Evolutionary conservation across 2,888 invertebrate species (phyloP), one percentile per base, ranked within the genome.

Genomic region (Andrena marginata): DNA sequence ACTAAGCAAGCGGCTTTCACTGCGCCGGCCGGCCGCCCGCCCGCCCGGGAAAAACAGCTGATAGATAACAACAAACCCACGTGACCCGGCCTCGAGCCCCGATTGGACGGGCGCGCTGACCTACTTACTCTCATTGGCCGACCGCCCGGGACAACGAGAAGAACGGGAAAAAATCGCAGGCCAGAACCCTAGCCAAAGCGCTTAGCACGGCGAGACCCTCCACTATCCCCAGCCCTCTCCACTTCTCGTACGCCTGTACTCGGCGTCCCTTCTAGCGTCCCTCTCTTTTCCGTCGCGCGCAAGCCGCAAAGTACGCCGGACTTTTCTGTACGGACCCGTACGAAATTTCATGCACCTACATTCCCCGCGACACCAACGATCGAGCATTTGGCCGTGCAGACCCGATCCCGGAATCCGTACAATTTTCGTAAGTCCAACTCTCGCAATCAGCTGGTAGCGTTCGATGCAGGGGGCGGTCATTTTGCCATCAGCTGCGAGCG

Each of bases 11-110:
- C 91, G 92, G 92, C 93, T 93, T 93, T 92, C 93, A 92, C 93
- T 91, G 92, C 91, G 92, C 92, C 92, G 91, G 92, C 92, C 92
- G 93, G 92, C 91, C 90, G 85, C 89, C 89, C 90, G 91, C 89
- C 92, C 92, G 91, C 91, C 93, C 92, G 92, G 93, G 92, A 90
- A 91, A 92, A 94, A 95, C 96, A 96, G 96, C 96, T 96, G 96
- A 95, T 95, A 94, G 96, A 96, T 95, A 96, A 96, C 96, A 96
- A 96, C 96, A 96, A 96, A 95, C 93, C 95, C 96, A 96, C 95
- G 96, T 96, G 96, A 96, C 93, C 89, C 87, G 87, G 89, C 89
- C 89, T 90, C 89, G 92, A 85, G 78, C 87, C 78, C 84, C 89
- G 86, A 95, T 95, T 95, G 95, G 96, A 83, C 85, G 87, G 83